phyloP scores from a whole-genome alignment of 2,888 invertebrate genomes.

The Campopleginae sp. region DNA sequence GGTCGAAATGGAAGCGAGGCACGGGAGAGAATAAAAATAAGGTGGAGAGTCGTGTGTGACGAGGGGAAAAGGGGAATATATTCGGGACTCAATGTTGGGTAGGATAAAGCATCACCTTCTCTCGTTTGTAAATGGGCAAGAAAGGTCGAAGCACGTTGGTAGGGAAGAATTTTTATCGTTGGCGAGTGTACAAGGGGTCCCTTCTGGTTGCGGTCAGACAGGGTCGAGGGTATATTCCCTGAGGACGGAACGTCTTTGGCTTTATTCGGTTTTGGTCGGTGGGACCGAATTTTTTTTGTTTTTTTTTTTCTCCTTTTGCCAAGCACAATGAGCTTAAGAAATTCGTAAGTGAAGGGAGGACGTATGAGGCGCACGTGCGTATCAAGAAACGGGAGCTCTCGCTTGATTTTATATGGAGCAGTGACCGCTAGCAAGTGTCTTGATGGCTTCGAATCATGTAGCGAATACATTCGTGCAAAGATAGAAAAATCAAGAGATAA shows the following conservation, averaged over 20 bases:
- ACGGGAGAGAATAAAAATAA: slow-evolving; percentile 11
- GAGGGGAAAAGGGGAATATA: slow-evolving; percentile 28
- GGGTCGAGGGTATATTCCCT: slow-evolving; percentile 40
- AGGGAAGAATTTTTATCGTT: slow-evolving; percentile 68
- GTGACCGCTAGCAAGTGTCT: slow-evolving; percentile 49
- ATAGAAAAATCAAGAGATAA: slow-evolving; percentile 21
- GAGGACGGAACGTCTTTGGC: slow-evolving; percentile 55
- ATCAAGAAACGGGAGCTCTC: background rate
- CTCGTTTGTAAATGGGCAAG: slow-evolving; percentile 67
- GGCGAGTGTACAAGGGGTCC: slow-evolving; percentile 15
- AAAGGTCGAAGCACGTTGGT: slow-evolving; percentile 58
- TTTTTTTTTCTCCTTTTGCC: slow-evolving; percentile 12
- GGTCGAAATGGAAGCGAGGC: background rate
- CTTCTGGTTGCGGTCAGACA: slow-evolving; percentile 42
- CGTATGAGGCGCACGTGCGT: slow-evolving; percentile 44
- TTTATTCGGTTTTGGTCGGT: slow-evolving; percentile 50
- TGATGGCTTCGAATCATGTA: slow-evolving; percentile 31
- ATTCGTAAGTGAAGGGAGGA: slow-evolving; percentile 50
- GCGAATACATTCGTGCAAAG: slow-evolving; percentile 1
- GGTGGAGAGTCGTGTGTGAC: slow-evolving; percentile 14
- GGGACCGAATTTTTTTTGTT: slow-evolving; percentile 41
- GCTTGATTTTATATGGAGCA: slow-evolving; percentile 39
- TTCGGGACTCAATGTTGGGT: slow-evolving; percentile 50
- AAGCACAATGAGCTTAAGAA: slow-evolving; percentile 60
- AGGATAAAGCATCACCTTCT: slow-evolving; percentile 65